Evolutionary conservation across 2,113 vertebrate species (phyloP), one percentile per base, ranked within the genome.

Genomic region (Monopterus albus): DNA sequence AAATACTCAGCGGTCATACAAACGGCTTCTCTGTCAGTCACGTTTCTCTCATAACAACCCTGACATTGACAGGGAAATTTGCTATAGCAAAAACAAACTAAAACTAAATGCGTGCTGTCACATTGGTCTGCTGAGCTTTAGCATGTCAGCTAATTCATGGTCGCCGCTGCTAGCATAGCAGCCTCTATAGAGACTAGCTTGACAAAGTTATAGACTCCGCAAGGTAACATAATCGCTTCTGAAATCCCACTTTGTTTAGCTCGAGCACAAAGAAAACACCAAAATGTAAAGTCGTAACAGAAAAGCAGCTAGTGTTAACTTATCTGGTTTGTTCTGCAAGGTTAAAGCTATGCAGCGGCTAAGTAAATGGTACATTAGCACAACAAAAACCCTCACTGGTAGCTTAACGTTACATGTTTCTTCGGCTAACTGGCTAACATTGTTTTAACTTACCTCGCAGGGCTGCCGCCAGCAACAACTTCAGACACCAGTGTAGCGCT

Each of bases 361-460:
- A 71, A 50, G 40, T 20, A 26, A 46, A 71, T 53, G 86, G 79
- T 84, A 83, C 38, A 43, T 81, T 87, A 91, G 86, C 87, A 91
- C 87, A 91, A 91, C 90, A 90, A 87, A 31, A 31, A 31, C 59
- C 23, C 28, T 66, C 72, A 79, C 69, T 67, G 55, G 65, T n/a
- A n/a, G n/a, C n/a, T n/a, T n/a, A n/a, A n/a, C n/a, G n/a, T n/a
- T n/a, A n/a, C 38, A 47, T 55, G 61, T 75, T 55, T 57, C 59
- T 35, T 31, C 21, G 73, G 82, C 79, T 88, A 88, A 66, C 80
- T 7, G 52, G 89, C 88, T 89, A 88, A 53, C 67, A 71, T 17
- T 57, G 67, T 58, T 79, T 82, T 33, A 76, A 91, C 91, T 92
- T 60, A 92, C 91, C 91, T 83, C 75, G 28, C 74, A 63, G 70